phyloP scores from a whole-genome alignment of 23 tunicate genomes.

The Styela clava region DNA sequence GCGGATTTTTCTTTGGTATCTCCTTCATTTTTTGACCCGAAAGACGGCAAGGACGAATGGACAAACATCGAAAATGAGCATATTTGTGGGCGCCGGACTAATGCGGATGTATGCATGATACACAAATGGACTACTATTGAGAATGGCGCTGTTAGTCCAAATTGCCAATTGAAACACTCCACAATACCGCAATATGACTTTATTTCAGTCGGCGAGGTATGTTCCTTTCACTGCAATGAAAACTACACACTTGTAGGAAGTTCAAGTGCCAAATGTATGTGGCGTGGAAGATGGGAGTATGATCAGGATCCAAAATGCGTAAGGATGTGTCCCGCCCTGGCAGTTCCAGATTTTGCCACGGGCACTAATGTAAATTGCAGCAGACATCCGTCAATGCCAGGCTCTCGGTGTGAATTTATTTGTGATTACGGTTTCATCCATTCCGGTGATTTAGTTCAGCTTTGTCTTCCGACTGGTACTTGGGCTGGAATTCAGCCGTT shows the following conservation, averaged over 20 bases:
- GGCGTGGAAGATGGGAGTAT: conserved; percentile 22
- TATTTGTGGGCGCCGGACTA: neutral
- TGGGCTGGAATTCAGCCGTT: conserved; percentile 25
- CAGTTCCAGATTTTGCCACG: neutral
- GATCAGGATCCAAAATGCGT: neutral
- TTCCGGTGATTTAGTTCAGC: neutral
- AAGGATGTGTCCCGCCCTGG: conserved; percentile 15
- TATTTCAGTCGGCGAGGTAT: neutral
- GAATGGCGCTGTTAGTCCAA: neutral
- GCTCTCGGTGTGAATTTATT: conserved; percentile 15
- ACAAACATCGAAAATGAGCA: neutral
- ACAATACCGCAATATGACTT: neutral
- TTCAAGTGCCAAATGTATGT: neutral
- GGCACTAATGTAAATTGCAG: neutral
- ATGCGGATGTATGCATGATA: neutral
- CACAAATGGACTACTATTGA: neutral
- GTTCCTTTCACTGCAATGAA: conserved; percentile 27
- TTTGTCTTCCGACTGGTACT: conserved; percentile 16
- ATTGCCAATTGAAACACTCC: neutral
- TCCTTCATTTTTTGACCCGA: neutral
- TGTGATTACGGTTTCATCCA: conserved; percentile 6
- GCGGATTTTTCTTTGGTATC: neutral
- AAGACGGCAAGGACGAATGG: neutral
- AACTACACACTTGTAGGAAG: conserved; percentile 17
- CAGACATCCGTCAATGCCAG: neutral